Conservation (phyloP, 2,888 invertebrate genomes). For the Holacanthella duospinosa region DNA sequence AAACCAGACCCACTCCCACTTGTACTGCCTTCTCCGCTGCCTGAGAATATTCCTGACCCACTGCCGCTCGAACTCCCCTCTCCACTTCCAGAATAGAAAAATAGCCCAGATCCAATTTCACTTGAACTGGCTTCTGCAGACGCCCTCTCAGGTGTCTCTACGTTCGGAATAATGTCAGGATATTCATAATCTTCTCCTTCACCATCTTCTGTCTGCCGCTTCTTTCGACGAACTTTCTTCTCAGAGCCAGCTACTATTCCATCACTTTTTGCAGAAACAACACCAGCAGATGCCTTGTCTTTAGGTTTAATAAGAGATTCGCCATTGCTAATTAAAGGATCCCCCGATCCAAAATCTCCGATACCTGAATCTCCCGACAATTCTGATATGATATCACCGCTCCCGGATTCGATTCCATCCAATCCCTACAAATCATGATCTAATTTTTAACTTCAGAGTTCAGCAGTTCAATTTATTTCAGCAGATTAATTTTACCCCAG, state of each 20-base stretch:
- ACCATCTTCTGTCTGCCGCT: neutral
- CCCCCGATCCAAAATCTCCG: neutral
- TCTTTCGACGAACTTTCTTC: neutral
- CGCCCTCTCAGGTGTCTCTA: neutral
- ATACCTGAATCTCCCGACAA: neutral
- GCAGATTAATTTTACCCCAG: slow-evolving; percentile 6
- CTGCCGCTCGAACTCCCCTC: neutral
- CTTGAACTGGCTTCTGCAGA: neutral
- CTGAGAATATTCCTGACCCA: neutral
- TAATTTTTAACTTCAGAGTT: neutral
- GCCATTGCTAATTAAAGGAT: slow-evolving; percentile 2
- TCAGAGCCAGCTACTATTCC: neutral
- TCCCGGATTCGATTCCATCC: neutral
- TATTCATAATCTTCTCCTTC: neutral
- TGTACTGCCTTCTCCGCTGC: neutral
- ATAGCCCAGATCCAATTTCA: neutral
- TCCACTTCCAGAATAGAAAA: too few relatives aligned
- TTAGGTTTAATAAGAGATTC: neutral
- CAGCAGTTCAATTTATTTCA: neutral
- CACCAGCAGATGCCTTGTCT: neutral
- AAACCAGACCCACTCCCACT: neutral
- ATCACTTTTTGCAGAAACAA: neutral
- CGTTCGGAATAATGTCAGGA: neutral
- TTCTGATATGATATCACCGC: neutral
- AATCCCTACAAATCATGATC: neutral